Percentiles rank a stretch among this genome's conserved stretches.
These are phyloP conservation scores for Acomys russatus DNA, from an alignment of 2,797 vertebrate species.

Conservation along the genomic window DNA sequence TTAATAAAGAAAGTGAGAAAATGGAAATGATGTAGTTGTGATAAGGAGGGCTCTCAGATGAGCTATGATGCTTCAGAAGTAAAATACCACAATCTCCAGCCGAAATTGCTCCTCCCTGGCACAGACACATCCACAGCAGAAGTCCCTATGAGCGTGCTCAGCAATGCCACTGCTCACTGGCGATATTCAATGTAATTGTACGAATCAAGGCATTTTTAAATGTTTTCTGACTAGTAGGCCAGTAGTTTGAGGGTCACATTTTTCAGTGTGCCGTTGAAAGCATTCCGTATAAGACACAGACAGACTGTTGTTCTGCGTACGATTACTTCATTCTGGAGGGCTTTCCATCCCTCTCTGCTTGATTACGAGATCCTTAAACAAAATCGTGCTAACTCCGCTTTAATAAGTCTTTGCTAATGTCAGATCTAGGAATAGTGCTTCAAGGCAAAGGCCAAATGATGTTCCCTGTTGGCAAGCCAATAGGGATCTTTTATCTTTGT, in stretches of 20 bases:
- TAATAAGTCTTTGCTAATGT: not conserved
- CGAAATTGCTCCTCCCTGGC: not conserved
- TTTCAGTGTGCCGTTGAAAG: not conserved
- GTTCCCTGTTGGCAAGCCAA: not conserved
- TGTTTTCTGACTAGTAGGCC: conserved; percentile 48
- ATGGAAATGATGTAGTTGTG: not conserved
- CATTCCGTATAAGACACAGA: not conserved
- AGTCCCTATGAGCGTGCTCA: not conserved
- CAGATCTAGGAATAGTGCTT: not conserved
- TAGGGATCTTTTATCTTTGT: not conserved
- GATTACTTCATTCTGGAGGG: not conserved
- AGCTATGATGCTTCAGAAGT: conserved; percentile 48
- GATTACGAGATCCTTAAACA: not conserved
- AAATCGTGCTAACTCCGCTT: not conserved
- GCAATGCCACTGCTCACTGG: not conserved
- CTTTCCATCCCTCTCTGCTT: not conserved
- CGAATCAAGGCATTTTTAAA: not conserved
- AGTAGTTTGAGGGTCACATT: conserved; percentile 1
- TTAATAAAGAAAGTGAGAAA: conserved; percentile 36
- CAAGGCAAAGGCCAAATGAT: not conserved
- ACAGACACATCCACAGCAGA: not conserved
- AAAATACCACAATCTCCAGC: conserved; percentile 26
- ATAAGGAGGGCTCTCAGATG: conserved; percentile 42
- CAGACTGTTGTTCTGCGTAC: not conserved
- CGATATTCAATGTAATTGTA: not conserved